Evolutionary conservation across 2,888 invertebrate species (phyloP).

Genomic region (Caenorhabditis angaria): DNA sequence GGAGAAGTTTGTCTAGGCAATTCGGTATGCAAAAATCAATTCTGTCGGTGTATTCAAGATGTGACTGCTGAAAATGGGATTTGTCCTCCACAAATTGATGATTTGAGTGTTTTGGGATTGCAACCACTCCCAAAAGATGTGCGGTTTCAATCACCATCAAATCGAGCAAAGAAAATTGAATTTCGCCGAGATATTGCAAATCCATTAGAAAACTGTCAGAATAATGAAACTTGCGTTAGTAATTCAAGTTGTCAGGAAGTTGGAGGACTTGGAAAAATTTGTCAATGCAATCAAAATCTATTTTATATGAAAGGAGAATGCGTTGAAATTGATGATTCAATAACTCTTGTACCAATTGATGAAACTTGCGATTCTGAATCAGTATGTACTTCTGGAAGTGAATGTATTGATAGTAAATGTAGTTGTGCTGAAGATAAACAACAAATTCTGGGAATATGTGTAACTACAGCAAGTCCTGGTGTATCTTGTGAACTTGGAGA

Average conservation of each 20-base stretch:
- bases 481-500: slow-evolving; percentile 64
- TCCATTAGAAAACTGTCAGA: slow-evolving; percentile 60
- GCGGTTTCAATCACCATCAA: slow-evolving; percentile 21
- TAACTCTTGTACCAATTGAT: slow-evolving; percentile 44
- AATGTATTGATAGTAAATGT: slow-evolving; percentile 51
- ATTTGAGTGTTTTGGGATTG: slow-evolving; percentile 22
- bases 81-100: slow-evolving; percentile 47
- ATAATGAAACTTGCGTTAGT: slow-evolving; percentile 54
- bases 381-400: slow-evolving; percentile 60
- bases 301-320: slow-evolving; percentile 56
- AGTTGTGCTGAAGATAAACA: slow-evolving; percentile 44
- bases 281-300: slow-evolving; percentile 53
- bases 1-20: slow-evolving; percentile 61
- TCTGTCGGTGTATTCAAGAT: slow-evolving; percentile 65
- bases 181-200: slow-evolving; percentile 34
- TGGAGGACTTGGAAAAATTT: slow-evolving; percentile 59
- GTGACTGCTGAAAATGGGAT: slow-evolving; percentile 59
- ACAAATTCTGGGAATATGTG: slow-evolving; percentile 61
- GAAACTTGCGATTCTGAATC: slow-evolving; percentile 46
- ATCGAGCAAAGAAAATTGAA: slow-evolving; percentile 28
- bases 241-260: slow-evolving; percentile 61
- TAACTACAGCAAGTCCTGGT: slow-evolving; percentile 57
- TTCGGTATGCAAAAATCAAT: slow-evolving; percentile 57
- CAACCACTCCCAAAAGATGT: slow-evolving; percentile 24
- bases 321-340: slow-evolving; percentile 39